Conservation (phyloP, 2,888 invertebrate genomes). For the Dynastes grantii region DNA sequence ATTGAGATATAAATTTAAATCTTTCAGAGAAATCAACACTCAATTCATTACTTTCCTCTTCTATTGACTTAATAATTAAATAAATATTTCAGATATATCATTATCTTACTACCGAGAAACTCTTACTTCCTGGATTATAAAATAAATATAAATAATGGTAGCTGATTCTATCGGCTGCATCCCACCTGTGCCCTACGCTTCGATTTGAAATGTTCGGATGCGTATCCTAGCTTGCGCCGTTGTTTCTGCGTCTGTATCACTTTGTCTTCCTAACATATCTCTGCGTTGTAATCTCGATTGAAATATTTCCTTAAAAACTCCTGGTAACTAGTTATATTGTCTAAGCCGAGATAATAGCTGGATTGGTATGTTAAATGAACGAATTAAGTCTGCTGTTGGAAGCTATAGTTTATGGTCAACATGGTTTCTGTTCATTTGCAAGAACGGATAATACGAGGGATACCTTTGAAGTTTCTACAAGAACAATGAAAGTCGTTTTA, state of each 20-base stretch:
- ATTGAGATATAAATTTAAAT: too few relatives aligned
- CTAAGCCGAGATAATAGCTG: neutral
- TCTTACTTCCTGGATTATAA: constrained; percentile 6
- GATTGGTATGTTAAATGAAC: too few relatives aligned
- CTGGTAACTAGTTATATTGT: neutral
- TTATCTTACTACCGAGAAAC: neutral
- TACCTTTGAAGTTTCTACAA: too few relatives aligned
- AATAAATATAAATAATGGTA: neutral
- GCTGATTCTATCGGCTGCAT: neutral
- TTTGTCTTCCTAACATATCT: constrained; percentile 12
- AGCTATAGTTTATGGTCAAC: too few relatives aligned
- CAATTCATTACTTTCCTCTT: too few relatives aligned
- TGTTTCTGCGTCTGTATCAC: constrained; percentile 3
- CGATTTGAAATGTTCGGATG: neutral
- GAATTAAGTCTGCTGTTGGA: too few relatives aligned
- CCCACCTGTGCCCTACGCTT: neutral
- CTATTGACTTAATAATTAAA: too few relatives aligned
- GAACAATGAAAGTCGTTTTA: too few relatives aligned
- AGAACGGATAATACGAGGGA: too few relatives aligned
- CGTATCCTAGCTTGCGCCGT: neutral
- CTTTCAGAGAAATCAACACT: too few relatives aligned
- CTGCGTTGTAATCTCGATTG: neutral
- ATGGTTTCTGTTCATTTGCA: too few relatives aligned
- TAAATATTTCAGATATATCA: too few relatives aligned
- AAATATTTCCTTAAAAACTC: neutral